Conservation (phyloP, 2,113 vertebrate genomes). For the Gorsachius goisagi region DNA sequence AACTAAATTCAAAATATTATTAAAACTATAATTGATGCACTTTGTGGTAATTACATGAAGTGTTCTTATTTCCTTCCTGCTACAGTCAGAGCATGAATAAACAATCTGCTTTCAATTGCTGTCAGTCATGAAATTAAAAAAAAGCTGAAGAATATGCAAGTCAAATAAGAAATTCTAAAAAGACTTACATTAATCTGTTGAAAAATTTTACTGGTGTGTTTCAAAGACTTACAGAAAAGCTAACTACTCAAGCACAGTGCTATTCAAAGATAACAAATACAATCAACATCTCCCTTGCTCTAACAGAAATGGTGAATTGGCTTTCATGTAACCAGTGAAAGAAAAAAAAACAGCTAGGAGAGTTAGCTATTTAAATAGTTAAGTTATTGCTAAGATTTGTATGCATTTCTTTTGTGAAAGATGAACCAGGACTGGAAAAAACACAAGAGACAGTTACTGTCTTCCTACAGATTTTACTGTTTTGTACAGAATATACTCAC, state of each 20-base stretch:
- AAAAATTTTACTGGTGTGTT: not conserved
- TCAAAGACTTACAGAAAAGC: not conserved
- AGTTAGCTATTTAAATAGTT: not conserved
- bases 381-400: not conserved
- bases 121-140: not conserved
- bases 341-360: not conserved
- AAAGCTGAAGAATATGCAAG: constrained; percentile 6
- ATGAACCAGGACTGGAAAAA: not conserved
- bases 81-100: constrained; percentile 54
- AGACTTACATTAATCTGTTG: not conserved
- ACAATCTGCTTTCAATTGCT: constrained; percentile 46
- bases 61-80: constrained; percentile 59
- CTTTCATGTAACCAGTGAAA: not conserved
- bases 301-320: not conserved
- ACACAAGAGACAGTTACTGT: not conserved
- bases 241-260: not conserved
- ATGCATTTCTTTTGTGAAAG: not conserved
- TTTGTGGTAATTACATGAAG: constrained; percentile 37
- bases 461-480: not conserved
- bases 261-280: not conserved
- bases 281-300: not conserved
- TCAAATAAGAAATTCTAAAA: not conserved
- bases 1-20: constrained; percentile 55
- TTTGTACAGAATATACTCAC: not conserved
- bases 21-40: constrained; percentile 53